Conservation (phyloP, 2,113 vertebrate genomes). For the Gymnocephalus cernua region DNA sequence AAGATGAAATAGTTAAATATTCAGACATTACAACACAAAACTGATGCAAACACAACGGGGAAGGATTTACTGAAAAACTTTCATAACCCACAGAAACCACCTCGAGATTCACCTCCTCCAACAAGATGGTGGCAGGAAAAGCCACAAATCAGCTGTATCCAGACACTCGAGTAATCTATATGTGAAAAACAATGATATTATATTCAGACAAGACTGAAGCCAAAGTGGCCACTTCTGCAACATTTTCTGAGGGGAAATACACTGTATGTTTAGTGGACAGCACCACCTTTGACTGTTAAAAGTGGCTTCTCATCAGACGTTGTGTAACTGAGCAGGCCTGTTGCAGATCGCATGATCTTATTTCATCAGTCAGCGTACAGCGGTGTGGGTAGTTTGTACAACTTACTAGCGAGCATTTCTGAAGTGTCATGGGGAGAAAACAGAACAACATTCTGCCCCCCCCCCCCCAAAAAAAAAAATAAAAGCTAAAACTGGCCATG, state of each 20-base stretch:
- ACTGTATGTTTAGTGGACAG: not conserved
- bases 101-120: slow-evolving; percentile 15
- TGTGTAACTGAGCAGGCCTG: not conserved
- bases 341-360: not conserved
- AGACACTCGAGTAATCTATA: not conserved
- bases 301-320: not conserved
- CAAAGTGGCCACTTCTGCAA: not conserved
- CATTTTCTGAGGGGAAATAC: not conserved
- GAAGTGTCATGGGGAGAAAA: not conserved
- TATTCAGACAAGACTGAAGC: not conserved
- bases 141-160: not conserved
- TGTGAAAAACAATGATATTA: not conserved
- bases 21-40: slow-evolving; percentile 76
- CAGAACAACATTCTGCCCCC: not conserved
- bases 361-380: slow-evolving; percentile 22
- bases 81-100: slow-evolving; percentile 38
- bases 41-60: slow-evolving; percentile 64
- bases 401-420: slow-evolving; percentile 21
- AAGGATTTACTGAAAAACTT: slow-evolving; percentile 38
- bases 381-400: slow-evolving; percentile 39
- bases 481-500: slow-evolving; percentile 52
- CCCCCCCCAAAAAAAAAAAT: not conserved
- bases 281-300: not conserved
- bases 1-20: slow-evolving; percentile 75
- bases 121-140: slow-evolving; percentile 5